Evolutionary conservation across 2,113 vertebrate genomes (phyloP).

Genomic region (Bettongia penicillata): DNA sequence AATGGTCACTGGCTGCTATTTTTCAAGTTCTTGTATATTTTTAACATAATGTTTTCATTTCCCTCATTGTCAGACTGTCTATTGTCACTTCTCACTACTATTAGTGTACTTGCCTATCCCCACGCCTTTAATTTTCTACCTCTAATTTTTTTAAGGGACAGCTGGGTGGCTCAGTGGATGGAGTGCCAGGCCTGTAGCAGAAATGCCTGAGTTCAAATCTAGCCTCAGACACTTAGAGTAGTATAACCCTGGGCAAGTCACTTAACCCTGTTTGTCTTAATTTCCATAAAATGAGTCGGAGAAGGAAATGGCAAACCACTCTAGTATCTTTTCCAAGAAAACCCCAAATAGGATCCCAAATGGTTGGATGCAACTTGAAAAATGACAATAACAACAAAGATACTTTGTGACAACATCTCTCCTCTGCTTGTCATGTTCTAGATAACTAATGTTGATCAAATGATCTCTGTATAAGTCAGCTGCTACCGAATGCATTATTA

Average conservation of each 20-base stretch:
- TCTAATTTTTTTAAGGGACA: neutral
- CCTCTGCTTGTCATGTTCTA: neutral
- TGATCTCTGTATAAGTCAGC: constrained; percentile 23
- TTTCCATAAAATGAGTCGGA: no score
- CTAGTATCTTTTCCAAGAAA: no score
- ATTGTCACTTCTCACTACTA: neutral
- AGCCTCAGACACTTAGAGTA: no score
- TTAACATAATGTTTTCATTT: neutral
- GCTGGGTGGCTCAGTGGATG: no score
- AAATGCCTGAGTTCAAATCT: no score
- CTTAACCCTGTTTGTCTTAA: no score
- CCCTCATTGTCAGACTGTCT: neutral
- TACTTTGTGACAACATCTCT: neutral
- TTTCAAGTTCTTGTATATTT: neutral
- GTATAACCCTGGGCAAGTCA: no score
- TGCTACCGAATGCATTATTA: neutral
- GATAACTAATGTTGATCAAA: neutral
- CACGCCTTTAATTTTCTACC: neutral
- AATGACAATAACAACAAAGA: neutral
- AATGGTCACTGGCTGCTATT: neutral
- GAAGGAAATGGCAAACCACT: no score
- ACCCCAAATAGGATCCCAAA: no score
- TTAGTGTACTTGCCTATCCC: neutral
- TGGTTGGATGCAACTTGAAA: no score
- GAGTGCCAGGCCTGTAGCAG: no score